Base-by-base conservation (phyloP, 2,113 vertebrate species). In the Caranx melampygus region DNA sequence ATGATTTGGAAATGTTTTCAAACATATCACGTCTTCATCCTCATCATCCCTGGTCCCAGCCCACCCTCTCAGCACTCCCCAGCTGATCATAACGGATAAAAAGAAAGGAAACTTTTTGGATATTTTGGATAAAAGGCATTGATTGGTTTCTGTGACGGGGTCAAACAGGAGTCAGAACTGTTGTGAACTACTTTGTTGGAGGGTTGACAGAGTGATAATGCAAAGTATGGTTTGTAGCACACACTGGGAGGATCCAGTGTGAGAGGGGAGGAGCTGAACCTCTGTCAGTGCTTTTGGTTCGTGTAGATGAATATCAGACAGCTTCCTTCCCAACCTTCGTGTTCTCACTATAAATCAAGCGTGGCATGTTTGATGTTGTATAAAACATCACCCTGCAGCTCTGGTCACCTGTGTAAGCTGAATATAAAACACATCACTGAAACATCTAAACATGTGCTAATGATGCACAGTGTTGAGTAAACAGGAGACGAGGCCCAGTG, bases 271-370 rank as follows among this genome's bases (percentile, higher is more conserved):
- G 79, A 74, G 72, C 42, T 0, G 16, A 18, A 45, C 35, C 14
- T 21, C 14, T 10, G 60, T 49, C 16, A 35, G 59, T 33, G 68
- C 65, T 61, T 88, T 88, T 81, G 61, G 52, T 58, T 51, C 58
- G 57, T 71, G 51, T 64, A 16, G 21, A 58, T 72, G 76, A 76
- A 72, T 44, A 85, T 9, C 59, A 54, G 34, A 58, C 37, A 20
- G 44, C 3, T 69, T 61, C n/a, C 62, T 37, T 16, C 66, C 5
- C 35, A 9, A 18, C 49, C 37, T 12, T 14, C 49, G 31, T 21
- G 59, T 70, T 59, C 60, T 73, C 0, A 60, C 45, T 73, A 58
- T 33, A 45, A 35, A 65, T 40, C 47, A 34, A 58, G 37, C 67
- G 35, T 2, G 18, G 42, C 31, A 33, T 54, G 21, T 60, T 74